Conservation (phyloP, 1,140 invertebrate genomes). For the Pseudobourletiella spinata region DNA sequence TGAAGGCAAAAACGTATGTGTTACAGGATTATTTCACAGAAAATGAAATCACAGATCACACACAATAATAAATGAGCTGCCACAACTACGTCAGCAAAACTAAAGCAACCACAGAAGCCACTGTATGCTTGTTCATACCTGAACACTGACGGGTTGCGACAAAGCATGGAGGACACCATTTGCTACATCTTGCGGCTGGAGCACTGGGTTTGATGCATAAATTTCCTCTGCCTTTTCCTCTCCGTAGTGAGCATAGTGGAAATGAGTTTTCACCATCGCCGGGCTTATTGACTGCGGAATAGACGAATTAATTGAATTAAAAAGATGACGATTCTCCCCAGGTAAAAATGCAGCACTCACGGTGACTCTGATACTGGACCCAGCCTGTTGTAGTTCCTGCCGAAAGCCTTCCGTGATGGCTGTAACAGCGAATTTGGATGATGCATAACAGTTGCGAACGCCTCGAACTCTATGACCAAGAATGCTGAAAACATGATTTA, state of each 20-base stretch:
- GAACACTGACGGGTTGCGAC: neutral
- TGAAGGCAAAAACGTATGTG: no score
- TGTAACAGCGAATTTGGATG: conserved; percentile 44
- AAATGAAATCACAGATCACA: no score
- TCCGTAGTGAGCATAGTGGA: conserved; percentile 37
- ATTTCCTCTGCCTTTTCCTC: conserved; percentile 24
- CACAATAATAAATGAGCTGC: no score
- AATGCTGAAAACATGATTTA: conserved; percentile 19
- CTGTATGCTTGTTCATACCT: no score
- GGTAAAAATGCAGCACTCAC: conserved; percentile 34
- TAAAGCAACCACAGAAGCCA: no score
- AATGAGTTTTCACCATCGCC: conserved; percentile 49
- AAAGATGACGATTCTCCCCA: no score
- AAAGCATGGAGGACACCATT: conserved; percentile 33
- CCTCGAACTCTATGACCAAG: conserved; percentile 29
- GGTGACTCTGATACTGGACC: conserved; percentile 41
- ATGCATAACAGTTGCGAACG: conserved; percentile 40
- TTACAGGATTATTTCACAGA: no score
- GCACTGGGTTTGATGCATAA: conserved; percentile 4
- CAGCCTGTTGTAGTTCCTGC: conserved; percentile 40
- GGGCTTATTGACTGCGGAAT: conserved; percentile 55
- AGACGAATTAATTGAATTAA: no score
- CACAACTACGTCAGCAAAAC: no score
- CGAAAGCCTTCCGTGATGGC: conserved; percentile 43
- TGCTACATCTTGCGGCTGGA: conserved; percentile 47